These are phyloP conservation scores for Melanostoma scalare DNA, from an alignment of 2,888 invertebrate species.

Conservation along the genomic window DNA sequence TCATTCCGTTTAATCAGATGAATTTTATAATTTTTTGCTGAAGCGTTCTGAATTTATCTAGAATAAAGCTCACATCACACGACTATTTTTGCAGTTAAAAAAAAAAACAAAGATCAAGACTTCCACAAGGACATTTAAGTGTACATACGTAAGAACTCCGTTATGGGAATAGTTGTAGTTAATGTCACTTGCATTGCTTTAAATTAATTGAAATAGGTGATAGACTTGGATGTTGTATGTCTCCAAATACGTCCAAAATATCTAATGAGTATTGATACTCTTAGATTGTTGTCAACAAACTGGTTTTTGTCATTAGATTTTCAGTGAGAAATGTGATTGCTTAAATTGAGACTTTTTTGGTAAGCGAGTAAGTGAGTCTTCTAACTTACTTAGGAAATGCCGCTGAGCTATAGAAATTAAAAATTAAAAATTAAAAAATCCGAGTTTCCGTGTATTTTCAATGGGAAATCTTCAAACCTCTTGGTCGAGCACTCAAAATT, in stretches of 20 bases:
- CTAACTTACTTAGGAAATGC: no score
- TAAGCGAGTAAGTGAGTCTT: constrained; percentile 11
- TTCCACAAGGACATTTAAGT: constrained; percentile 28
- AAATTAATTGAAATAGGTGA: constrained; percentile 62
- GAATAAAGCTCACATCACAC: constrained; percentile 2
- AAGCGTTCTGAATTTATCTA: constrained; percentile 30
- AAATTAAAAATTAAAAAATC: no score
- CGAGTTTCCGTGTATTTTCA: no score
- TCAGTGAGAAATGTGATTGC: neutral
- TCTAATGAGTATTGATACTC: constrained; percentile 24
- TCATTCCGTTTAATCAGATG: constrained; percentile 39
- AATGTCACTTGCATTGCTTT: constrained; percentile 65
- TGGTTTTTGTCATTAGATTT: neutral
- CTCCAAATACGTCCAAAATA: constrained; percentile 43
- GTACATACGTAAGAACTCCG: neutral
- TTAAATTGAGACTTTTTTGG: neutral
- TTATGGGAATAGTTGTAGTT: constrained; percentile 40
- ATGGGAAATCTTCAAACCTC: no score
- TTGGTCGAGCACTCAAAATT: no score
- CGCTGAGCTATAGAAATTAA: no score
- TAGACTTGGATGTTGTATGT: constrained; percentile 55
- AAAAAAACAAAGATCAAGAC: constrained; percentile 13
- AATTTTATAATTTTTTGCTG: neutral
- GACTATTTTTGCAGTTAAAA: neutral
- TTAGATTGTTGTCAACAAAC: neutral